Percentiles rank a stretch among this genome's conserved stretches.
These are phyloP conservation scores for Cettia cetti DNA, from an alignment of 2,113 vertebrate species.

Conservation along the genomic window DNA sequence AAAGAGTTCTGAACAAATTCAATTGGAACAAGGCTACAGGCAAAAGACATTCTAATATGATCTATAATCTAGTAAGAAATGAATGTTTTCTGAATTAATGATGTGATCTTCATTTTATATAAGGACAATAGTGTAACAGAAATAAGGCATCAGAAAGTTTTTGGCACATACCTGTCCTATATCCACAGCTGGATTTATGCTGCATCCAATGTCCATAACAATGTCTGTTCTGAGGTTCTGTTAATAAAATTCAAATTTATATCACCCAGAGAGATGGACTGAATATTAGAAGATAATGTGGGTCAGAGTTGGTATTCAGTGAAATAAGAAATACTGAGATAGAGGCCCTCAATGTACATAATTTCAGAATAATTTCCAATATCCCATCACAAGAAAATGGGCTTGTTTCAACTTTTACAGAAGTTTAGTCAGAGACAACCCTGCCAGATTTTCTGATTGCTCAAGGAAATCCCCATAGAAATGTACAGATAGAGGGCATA, in stretches of 20 bases:
- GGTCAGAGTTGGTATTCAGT: not conserved
- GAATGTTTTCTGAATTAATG: not conserved
- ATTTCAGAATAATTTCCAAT: not conserved
- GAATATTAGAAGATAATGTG: not conserved
- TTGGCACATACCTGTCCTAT: slow-evolving; percentile 83
- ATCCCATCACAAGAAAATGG: not conserved
- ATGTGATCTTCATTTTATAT: not conserved
- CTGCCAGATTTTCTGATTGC: not conserved
- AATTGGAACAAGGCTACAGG: not conserved
- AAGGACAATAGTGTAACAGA: not conserved
- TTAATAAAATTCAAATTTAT: not conserved
- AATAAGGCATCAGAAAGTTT: not conserved
- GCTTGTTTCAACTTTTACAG: not conserved
- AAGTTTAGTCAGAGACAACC: not conserved
- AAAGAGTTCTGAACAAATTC: not conserved
- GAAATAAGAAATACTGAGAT: not conserved
- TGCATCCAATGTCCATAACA: slow-evolving; percentile 83
- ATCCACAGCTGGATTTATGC: slow-evolving; percentile 90
- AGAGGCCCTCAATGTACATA: not conserved
- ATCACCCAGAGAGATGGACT: not conserved
- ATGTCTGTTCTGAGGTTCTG: slow-evolving; percentile 89
- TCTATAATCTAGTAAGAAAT: not conserved
- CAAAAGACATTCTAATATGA: not conserved
- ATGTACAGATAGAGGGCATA: not conserved
- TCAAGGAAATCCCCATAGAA: not conserved